Base-by-base conservation (phyloP, 2,888 invertebrate species). In the Acheta domesticus region DNA sequence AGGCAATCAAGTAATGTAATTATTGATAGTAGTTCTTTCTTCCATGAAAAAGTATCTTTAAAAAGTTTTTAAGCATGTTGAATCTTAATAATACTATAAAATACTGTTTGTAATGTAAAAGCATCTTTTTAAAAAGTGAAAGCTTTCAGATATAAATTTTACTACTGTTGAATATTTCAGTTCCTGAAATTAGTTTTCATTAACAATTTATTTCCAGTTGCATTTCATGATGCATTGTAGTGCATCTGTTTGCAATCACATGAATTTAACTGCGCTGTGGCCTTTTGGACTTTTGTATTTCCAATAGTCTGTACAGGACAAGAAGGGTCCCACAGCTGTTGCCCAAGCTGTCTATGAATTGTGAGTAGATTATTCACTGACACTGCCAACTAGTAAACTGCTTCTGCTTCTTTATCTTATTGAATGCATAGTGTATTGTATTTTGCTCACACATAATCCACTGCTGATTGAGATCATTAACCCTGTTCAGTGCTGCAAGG, bases 1-100 rank as follows among this genome's bases (percentile, higher is more conserved):
- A 81, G 82, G 82, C 82, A 82, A 82, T 82, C 82, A 82, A 81
- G 78, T 79, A 75, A 79, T 80, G 77, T 79, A 78, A 80, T 78
- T 77, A 80, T 62, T 81, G 79, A 77, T 81, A 79, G 77, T 79
- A 80, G 78, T 79, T 77, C 77, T 79, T 81, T 81, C 80, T 81
- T 81, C 81, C 78, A 81, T 80, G 78, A 80, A 79, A 77, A 81
- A 76, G 49, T 78, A 79, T 76, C 78, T 76, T 78, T 76, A 80
- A 80, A 79, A 80, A 79, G 78, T 81, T 76, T 81, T 79, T 80
- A 80, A 80, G 73, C 78, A 79, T 80, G 80, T 81, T 81, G 79
- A 80, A 77, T 74, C 78, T 80, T 80, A 80, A 78, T 80, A 79
- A 81, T 78, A 80, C 75, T 80, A 77, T 79, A 80, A 79, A 80